Conservation (phyloP, 1,140 invertebrate species). For the Latrodectus geometricus region DNA sequence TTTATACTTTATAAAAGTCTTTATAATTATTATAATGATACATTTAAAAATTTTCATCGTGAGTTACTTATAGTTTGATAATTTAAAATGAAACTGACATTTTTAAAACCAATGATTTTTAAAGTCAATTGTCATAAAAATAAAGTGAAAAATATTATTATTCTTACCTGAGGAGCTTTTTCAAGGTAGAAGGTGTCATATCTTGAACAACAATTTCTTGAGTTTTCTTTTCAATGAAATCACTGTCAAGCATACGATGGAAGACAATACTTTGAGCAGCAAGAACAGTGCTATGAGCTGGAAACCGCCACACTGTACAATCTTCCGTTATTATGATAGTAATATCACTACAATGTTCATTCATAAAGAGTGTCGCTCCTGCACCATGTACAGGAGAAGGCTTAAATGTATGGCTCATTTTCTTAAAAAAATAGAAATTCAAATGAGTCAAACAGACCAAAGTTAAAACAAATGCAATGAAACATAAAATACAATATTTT, state of each 20-base stretch:
- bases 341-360: constrained; percentile 61
- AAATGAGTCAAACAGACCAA: background rate
- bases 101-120: background rate
- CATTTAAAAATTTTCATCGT: background rate
- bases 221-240: constrained; percentile 56
- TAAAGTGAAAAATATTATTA: background rate
- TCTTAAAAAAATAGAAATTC: background rate
- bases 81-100: background rate
- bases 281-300: constrained; percentile 56
- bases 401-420: constrained; percentile 34
- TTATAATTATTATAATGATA: background rate
- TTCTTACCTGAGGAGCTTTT: constrained; percentile 47
- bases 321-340: constrained; percentile 57
- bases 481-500: too few relatives aligned
- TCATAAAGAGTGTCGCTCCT: constrained; percentile 56
- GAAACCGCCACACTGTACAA: constrained; percentile 54
- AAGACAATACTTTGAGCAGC: constrained; percentile 56
- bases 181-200: constrained; percentile 46
- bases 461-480: too few relatives aligned
- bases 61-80: background rate
- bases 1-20: too few relatives aligned
- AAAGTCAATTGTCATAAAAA: background rate
- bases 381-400: constrained; percentile 59
- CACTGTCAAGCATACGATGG: constrained; percentile 54
- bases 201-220: constrained; percentile 56